A percentile compares a stretch with the other conserved stretches of the same genome.
Evolutionary conservation across 2,888 invertebrate species (phyloP).

Genomic region (Ashinkailepas kermadecensis): DNA sequence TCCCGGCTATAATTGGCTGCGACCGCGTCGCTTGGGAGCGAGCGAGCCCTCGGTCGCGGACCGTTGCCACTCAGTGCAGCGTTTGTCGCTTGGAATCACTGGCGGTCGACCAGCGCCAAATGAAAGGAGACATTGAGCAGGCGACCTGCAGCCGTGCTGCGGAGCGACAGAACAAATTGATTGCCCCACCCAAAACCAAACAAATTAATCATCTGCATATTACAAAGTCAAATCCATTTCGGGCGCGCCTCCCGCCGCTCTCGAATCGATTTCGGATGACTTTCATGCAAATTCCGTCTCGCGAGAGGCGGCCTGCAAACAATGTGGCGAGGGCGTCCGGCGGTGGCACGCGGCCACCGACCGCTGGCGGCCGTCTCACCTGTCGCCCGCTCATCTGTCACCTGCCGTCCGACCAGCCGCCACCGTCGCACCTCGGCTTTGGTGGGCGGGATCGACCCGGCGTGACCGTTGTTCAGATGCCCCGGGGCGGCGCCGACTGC

Average conservation of each 20-base stretch:
- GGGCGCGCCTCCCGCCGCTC: background rate
- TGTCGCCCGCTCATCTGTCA: too few species aligned
- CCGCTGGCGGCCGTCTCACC: too few species aligned
- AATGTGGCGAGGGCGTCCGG: background rate
- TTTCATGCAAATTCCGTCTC: background rate
- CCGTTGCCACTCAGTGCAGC: background rate
- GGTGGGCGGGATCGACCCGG: too few species aligned
- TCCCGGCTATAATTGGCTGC: background rate
- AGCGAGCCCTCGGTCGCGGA: background rate
- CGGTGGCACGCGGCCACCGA: too few species aligned
- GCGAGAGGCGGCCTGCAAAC: background rate
- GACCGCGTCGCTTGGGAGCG: too few species aligned
- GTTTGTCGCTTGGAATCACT: too few species aligned
- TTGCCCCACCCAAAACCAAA: conserved; percentile 12
- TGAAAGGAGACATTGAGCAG: background rate
- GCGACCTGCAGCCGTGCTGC: background rate
- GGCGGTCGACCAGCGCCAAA: background rate
- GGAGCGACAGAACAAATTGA: background rate
- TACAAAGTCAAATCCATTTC: conserved; percentile 21
- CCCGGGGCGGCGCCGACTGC: too few species aligned
- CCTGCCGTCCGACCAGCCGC: background rate
- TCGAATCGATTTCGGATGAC: conserved; percentile 11
- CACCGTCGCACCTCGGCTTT: background rate
- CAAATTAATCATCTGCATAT: conserved; percentile 9
- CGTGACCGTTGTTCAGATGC: too few species aligned